Conservation (phyloP, 2,797 vertebrate genomes). For the Pangasius sanitwongsei region DNA sequence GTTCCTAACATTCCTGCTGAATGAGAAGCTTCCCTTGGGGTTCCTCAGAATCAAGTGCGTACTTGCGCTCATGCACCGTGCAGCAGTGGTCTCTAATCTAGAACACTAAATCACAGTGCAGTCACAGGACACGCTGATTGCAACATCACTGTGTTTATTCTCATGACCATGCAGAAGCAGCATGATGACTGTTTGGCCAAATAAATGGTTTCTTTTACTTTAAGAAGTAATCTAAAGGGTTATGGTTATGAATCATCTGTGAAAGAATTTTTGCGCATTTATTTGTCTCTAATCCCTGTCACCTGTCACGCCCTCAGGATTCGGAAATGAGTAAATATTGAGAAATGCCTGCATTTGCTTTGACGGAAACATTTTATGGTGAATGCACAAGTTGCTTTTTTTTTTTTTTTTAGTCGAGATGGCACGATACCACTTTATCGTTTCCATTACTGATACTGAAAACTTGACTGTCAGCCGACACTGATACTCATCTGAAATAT, state of each 20-base stretch:
- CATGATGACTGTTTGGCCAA: background rate
- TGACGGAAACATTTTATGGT: background rate
- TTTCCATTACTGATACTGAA: no score
- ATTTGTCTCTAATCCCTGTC: background rate
- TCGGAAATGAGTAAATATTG: background rate
- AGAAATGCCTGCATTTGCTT: background rate
- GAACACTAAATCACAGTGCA: conserved; percentile 40
- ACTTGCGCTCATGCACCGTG: conserved; percentile 42
- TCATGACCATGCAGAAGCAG: background rate
- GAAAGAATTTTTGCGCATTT: background rate
- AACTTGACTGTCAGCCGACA: no score
- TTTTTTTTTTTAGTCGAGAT: background rate
- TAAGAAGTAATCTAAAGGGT: background rate
- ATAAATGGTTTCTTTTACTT: background rate
- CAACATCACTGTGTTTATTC: conserved; percentile 25
- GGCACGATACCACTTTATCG: no score
- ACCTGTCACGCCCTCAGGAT: background rate
- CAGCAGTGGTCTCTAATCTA: conserved; percentile 27
- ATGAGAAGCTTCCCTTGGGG: conserved; percentile 46
- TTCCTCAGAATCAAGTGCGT: conserved; percentile 45
- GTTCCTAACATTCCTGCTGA: conserved; percentile 60
- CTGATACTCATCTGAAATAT: no score
- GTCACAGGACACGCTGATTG: background rate
- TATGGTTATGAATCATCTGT: background rate
- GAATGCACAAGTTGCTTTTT: background rate